These are phyloP conservation scores for Chloroceryle amazona DNA, from an alignment of 2,797 vertebrate genomes.

Conservation along the genomic window DNA sequence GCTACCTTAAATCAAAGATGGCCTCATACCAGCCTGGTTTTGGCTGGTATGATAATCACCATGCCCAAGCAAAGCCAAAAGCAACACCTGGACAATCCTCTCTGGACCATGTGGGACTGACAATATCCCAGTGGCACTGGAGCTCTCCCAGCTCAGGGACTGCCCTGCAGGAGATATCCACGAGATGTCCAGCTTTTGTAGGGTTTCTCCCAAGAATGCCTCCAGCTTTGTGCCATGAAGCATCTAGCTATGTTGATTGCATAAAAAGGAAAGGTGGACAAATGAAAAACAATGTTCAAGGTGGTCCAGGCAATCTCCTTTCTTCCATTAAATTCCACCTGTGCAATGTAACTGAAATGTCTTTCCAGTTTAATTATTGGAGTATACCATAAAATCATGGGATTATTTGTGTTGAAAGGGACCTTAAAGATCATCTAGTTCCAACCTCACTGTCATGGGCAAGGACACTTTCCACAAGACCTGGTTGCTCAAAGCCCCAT, in stretches of 20 bases:
- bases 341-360: fast-evolving
- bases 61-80: background rate
- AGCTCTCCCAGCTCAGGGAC: background rate
- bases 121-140: fast-evolving
- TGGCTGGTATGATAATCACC: background rate
- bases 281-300: background rate
- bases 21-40: background rate
- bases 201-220: background rate
- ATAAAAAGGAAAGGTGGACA: background rate
- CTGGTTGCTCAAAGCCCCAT: too few species aligned
- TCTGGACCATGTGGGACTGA: background rate
- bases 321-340: background rate
- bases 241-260: background rate
- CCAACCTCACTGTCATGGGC: too few species aligned
- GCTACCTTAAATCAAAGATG: background rate
- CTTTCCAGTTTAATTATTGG: background rate
- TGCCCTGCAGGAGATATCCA: background rate
- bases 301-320: background rate
- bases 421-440: too few species aligned
- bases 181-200: background rate
- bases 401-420: too few species aligned
- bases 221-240: background rate
- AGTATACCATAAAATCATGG: background rate
- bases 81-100: background rate
- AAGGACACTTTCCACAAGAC: too few species aligned